Conservation (phyloP, 2,797 vertebrate species). For the Acrossocheilus wenchowensis region DNA sequence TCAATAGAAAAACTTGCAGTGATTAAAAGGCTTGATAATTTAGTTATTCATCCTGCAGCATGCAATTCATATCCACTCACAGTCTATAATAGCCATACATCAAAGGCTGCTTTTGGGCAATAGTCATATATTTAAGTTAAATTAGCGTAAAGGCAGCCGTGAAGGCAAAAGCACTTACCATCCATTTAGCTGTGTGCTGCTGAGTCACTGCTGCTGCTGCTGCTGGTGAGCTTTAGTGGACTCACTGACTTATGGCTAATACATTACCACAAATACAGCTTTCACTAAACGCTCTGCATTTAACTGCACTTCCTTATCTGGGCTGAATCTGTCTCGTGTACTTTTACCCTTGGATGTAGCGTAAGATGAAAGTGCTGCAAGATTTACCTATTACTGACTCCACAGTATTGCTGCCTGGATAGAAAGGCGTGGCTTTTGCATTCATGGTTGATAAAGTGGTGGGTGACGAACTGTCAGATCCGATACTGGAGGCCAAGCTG, state of each 20-base stretch:
- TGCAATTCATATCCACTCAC: neutral
- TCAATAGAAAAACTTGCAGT: neutral
- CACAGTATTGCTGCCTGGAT: constrained; percentile 86
- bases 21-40: neutral
- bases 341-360: neutral
- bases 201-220: constrained; percentile 23
- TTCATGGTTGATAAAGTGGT: constrained; percentile 86
- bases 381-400: constrained; percentile 87
- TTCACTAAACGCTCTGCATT: constrained; percentile 5
- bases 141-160: neutral
- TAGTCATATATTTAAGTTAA: neutral
- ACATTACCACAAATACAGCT: neutral
- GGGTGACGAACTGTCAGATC: constrained; percentile 90
- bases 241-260: constrained; percentile 28
- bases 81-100: neutral
- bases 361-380: neutral
- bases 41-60: neutral
- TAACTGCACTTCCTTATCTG: constrained; percentile 17
- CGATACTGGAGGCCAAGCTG: constrained; percentile 90
- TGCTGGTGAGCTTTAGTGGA: constrained; percentile 3
- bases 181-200: constrained; percentile 16
- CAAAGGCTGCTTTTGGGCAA: neutral
- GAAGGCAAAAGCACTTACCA: constrained; percentile 32
- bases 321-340: neutral
- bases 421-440: constrained; percentile 84